Percentiles rank a stretch among this genome's conserved stretches.
Evolutionary conservation across 2,888 invertebrate species (phyloP).

Genomic region (Stenchaetothrips biformis): DNA sequence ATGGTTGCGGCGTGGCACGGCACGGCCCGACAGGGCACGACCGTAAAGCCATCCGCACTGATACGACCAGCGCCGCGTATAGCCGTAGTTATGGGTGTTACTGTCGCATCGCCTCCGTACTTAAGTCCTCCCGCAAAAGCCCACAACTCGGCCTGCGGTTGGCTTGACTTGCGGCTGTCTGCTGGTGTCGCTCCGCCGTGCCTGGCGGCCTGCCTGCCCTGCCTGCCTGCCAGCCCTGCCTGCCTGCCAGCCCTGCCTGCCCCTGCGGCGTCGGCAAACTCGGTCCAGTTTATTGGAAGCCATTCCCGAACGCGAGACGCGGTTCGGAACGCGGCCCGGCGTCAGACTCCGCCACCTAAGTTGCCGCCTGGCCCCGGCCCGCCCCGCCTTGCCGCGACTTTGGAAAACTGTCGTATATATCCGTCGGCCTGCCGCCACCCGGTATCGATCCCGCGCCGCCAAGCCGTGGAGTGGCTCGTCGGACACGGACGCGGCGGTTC

Average conservation of each 20-base stretch:
- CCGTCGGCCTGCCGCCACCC: background rate
- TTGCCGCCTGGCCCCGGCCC: background rate
- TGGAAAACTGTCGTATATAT: constrained; percentile 19
- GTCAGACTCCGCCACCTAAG: background rate
- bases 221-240: too few species aligned
- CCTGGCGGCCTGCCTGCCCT: background rate
- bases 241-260: background rate
- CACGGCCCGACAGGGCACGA: background rate
- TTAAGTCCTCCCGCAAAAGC: too few species aligned
- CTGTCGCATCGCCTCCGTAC: background rate
- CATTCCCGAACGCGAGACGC: background rate
- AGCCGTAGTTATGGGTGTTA: background rate
- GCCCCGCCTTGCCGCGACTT: background rate
- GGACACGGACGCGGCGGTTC: too few species aligned
- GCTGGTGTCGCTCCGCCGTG: too few species aligned
- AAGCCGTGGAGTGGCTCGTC: too few species aligned
- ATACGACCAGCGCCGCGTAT: background rate
- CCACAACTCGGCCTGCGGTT: too few species aligned
- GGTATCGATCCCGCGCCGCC: background rate
- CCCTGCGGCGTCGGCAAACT: background rate
- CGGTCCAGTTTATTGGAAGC: background rate
- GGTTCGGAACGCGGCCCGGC: background rate
- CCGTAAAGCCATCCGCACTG: background rate
- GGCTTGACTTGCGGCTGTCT: too few species aligned
- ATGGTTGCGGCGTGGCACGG: background rate